phyloP scores from a whole-genome alignment of 2,888 invertebrate species.

The Cantharis nigra region DNA sequence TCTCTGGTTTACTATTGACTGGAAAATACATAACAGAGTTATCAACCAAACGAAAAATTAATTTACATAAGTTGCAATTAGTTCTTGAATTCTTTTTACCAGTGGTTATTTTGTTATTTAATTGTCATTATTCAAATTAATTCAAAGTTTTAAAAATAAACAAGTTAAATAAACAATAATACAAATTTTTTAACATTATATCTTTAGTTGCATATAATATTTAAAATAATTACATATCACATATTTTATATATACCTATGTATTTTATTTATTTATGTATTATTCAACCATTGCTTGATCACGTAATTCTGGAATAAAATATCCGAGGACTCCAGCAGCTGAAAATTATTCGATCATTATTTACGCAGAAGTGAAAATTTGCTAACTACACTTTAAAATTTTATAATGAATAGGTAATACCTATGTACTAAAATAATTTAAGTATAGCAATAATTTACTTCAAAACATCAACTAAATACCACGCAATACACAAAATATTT shows the following conservation, averaged over 20 bases:
- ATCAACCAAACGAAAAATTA: no score
- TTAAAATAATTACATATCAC: background rate
- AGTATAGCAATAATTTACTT: background rate
- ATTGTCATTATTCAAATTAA: no score
- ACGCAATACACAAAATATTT: background rate
- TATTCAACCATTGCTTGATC: slow-evolving; percentile 40
- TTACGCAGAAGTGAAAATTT: background rate
- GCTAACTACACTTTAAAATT: background rate
- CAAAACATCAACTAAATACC: background rate
- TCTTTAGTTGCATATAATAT: no score
- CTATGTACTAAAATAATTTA: background rate
- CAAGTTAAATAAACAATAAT: no score
- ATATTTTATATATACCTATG: background rate
- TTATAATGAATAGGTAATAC: background rate
- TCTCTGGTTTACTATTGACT: no score
- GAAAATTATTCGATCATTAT: slow-evolving; percentile 23
- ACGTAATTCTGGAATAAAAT: slow-evolving; percentile 39
- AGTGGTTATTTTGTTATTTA: no score
- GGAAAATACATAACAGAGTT: no score
- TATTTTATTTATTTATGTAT: slow-evolving; percentile 4
- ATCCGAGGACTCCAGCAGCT: slow-evolving; percentile 38
- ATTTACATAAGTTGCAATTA: no score
- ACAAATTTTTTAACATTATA: no score
- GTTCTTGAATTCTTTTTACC: no score
- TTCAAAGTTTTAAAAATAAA: no score